Evolutionary conservation across 2,113 vertebrate species (phyloP), one percentile per base, ranked within the genome.

Genomic region (Echinops telfairi): DNA sequence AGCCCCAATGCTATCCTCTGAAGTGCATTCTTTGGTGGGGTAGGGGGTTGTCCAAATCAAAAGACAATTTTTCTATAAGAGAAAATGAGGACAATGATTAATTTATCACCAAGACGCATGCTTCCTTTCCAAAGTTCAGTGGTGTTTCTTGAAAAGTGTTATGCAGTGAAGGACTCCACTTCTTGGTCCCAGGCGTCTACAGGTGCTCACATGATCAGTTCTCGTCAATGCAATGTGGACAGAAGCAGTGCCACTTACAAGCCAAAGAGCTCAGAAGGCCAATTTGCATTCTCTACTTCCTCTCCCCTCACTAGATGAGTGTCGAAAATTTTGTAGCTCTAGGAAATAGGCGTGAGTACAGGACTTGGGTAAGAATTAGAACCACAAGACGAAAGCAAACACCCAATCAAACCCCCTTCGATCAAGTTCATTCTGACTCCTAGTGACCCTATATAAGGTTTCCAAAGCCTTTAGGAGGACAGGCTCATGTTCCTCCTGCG

Each of bases 201-300:
- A 29, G 23, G 15, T 25, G 22, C 8, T 12, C 33, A 68, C 4
- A 6, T 20, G 57, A 22, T 64, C 62, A 11, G 2, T n/a, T 86
- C 33, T 47, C 19, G 6, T 38, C 47, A 64, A n/a, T 19, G n/a
- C n/a, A 86, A 57, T 23, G 2, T 19, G 38, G 23, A 78, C 22
- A 36, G 14, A 84, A 75, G 33, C 16, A 58, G 1, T 62, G 27
- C 57, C n/a, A 38, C 23, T 73, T 90, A 16, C 17, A 27, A 38
- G 12, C 38, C 53, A 90, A 90, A 90, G 19, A 58, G 4, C 40
- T 60, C 60, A 40, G 12, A 40, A 38, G 47, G 15, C 23, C 17
- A 4, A 4, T 58, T 9, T 25, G 7, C 9, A 0, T 29, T 27
- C 62, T 70, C 1, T 2, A 3, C 16, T 40, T 6, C 31, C 22